phyloP scores from a whole-genome alignment of 2,888 invertebrate species.

The Harpalus rufipes region DNA sequence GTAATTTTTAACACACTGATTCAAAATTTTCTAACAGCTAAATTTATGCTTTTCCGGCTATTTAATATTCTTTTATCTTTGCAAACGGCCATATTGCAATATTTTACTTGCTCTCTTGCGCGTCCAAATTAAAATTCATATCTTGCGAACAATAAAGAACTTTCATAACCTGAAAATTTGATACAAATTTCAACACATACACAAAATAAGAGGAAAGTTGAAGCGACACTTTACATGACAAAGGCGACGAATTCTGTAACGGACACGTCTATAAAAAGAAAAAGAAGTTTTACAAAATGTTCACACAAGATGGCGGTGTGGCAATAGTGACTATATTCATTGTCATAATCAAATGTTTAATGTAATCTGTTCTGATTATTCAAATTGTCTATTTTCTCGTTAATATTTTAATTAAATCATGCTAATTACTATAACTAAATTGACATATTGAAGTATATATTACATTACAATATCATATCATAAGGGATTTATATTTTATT shows the following conservation, averaged over 20 bases:
- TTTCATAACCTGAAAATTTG: constrained; percentile 12
- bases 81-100: not conserved
- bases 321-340: not conserved
- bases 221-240: constrained; percentile 30
- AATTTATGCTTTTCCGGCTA: not conserved
- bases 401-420: constrained; percentile 27
- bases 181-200: constrained; percentile 9
- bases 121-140: constrained; percentile 36
- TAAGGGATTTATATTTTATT: not conserved
- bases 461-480: constrained; percentile 11
- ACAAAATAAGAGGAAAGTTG: constrained; percentile 16
- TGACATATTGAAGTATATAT: constrained; percentile 29
- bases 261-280: not conserved
- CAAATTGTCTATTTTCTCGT: constrained; percentile 22
- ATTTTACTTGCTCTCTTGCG: not conserved
- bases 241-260: constrained; percentile 16
- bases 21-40: not conserved
- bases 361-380: too few relatives aligned
- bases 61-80: not conserved
- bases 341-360: not conserved
- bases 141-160: constrained; percentile 23
- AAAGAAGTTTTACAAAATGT: not conserved
- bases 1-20: too few relatives aligned
- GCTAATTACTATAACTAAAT: constrained; percentile 3
- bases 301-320: not conserved